phyloP scores from a whole-genome alignment of 1,140 invertebrate genomes.

The Zaprionus capensis region DNA sequence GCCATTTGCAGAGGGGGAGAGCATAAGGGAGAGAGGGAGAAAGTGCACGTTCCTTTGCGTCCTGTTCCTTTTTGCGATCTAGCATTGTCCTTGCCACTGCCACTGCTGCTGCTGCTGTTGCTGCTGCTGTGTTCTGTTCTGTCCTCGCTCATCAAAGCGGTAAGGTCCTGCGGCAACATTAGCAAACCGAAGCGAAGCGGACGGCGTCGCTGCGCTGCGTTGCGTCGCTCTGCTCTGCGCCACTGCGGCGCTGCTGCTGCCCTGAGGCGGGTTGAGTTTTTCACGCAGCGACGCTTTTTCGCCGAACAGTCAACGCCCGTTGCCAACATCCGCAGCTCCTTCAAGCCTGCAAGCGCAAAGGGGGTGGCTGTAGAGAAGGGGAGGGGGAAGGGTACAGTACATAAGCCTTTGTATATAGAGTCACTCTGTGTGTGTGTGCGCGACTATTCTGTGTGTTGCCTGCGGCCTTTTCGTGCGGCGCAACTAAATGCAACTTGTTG shows the following conservation, averaged over 20 bases:
- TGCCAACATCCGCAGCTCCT: slow-evolving; percentile 71
- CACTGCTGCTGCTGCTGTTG: slow-evolving; percentile 16
- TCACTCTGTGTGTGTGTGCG: slow-evolving; percentile 25
- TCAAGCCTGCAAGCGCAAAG: slow-evolving; percentile 49
- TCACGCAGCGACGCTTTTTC: slow-evolving; percentile 80
- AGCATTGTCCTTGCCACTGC: slow-evolving; percentile 44
- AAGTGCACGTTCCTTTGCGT: slow-evolving; percentile 11
- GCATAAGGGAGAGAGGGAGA: background rate
- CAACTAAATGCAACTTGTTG: slow-evolving; percentile 79
- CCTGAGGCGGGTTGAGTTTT: slow-evolving; percentile 54
- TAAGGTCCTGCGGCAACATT: slow-evolving; percentile 76
- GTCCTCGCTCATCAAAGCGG: slow-evolving; percentile 75
- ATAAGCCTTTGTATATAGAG: slow-evolving; percentile 70
- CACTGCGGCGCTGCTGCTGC: slow-evolving; percentile 26
- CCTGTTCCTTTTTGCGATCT: slow-evolving; percentile 65
- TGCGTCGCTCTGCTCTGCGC: slow-evolving; percentile 16
- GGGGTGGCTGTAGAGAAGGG: slow-evolving; percentile 4
- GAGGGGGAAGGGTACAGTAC: slow-evolving; percentile 31
- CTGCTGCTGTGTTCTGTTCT: slow-evolving; percentile 21
- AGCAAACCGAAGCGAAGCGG: slow-evolving; percentile 74
- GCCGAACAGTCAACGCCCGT: slow-evolving; percentile 52
- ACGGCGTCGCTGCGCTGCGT: slow-evolving; percentile 30
- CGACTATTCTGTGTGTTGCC: slow-evolving; percentile 40
- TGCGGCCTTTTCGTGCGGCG: slow-evolving; percentile 62
- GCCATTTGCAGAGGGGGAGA: slow-evolving; percentile 44